Base-by-base conservation (phyloP, 1,140 invertebrate species). In the Mercenaria mercenaria region DNA sequence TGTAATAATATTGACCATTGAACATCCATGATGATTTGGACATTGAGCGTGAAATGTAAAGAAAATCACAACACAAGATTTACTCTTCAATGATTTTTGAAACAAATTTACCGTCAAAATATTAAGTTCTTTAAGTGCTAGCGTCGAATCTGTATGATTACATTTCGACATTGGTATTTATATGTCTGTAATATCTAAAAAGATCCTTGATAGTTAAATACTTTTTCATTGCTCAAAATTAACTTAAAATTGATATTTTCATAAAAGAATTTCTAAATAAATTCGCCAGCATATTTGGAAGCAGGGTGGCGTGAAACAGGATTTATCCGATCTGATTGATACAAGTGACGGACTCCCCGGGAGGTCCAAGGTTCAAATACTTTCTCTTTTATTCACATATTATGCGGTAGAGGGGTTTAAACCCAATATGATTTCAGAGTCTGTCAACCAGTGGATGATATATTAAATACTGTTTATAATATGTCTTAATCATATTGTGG, bases 181-280 rank as follows among this genome's bases (percentile, higher is more conserved):
- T 41, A 59, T 50, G 32, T 79, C 50, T 29, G 34, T 37, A 29
- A 59, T 79, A 50, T 26, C 29, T 50, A 18, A 37, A 56, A n/a
- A 52, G 47, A 52, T 52, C 47, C 29, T 20, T 56, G 13, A 79
- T 37, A 20, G 10, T 23, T 52, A 52, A 79, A 52, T 79, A 52
- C 76, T 0, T 79, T 32, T 79, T 79, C 18, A 79, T 79, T 56
- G 76, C 76, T 23, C 10, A 8, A 79, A 79, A 79, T 4, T 79
- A 79, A 26, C 76, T 79, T 79, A 29, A 79, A 79, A 79, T 52
- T 79, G 76, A 79, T 79, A 79, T 32, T 79, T 79, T 79, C 18
- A 77, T 77, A 52, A 56, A 79, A 52, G 47, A 56, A 18, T 0
- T 1, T 79, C 47, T 56, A 37, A 52, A 79, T 37, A 79, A 56